A percentile compares a stretch with the other conserved stretches of the same genome.
Conservation (phyloP, 64 coral and sea anemone species). For the Stichodactyla helianthus region DNA sequence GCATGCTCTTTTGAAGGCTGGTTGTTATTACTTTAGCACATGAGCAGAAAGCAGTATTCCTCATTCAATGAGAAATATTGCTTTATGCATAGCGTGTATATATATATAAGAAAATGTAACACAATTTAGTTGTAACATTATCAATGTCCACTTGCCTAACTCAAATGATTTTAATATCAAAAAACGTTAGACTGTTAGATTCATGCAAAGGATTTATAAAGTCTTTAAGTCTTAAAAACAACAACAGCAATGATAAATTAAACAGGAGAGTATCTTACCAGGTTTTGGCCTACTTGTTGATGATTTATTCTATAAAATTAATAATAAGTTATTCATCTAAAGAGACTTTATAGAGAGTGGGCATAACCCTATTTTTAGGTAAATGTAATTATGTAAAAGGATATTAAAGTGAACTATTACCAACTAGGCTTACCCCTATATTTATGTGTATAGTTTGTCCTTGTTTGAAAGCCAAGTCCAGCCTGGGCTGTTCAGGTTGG, state of each 20-base stretch:
- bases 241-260: too few species aligned
- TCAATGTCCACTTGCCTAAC: neutral
- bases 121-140: neutral
- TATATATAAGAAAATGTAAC: neutral
- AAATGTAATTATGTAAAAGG: too few species aligned
- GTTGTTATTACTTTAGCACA: too few species aligned
- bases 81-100: too few species aligned
- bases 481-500: constrained; percentile 68
- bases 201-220: neutral
- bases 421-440: constrained; percentile 53
- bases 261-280: neutral
- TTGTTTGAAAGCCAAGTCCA: constrained; percentile 95
- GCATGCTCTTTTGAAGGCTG: too few species aligned
- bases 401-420: neutral
- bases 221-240: neutral
- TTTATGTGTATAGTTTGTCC: constrained; percentile 99
- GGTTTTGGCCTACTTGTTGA: constrained; percentile 47
- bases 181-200: too few species aligned
- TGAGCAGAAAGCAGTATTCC: too few species aligned
- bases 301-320: constrained; percentile 14
- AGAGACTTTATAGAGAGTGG: neutral
- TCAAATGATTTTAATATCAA: too few species aligned
- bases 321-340: neutral
- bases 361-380: neutral
- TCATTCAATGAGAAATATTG: too few species aligned